Evolutionary conservation across 2,888 invertebrate species (phyloP).

Genomic region (Drosophila prostipennis): DNA sequence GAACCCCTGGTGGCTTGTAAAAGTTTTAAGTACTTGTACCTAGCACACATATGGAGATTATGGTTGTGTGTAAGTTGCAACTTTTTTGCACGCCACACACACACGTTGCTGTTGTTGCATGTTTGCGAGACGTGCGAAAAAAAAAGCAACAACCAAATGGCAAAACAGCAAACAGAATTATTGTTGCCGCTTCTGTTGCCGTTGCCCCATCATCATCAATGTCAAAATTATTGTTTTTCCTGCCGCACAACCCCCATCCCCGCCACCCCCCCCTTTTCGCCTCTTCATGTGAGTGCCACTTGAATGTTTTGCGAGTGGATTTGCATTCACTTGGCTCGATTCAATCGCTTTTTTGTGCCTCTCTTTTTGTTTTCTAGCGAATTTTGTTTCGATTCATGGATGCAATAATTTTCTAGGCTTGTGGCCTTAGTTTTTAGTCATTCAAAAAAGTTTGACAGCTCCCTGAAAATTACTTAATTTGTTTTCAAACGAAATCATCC

Average conservation of each 20-base stretch:
- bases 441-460: neutral
- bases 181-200: slow-evolving; percentile 44
- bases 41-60: slow-evolving; percentile 33
- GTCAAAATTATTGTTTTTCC: slow-evolving; percentile 76
- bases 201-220: slow-evolving; percentile 68
- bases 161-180: slow-evolving; percentile 38
- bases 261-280: neutral
- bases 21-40: slow-evolving; percentile 74
- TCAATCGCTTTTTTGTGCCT: slow-evolving; percentile 5
- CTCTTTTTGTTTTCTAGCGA: neutral
- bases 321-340: slow-evolving; percentile 43
- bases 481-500: no score
- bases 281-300: slow-evolving; percentile 43
- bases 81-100: slow-evolving; percentile 67
- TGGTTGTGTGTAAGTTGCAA: slow-evolving; percentile 63
- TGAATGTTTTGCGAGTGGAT: slow-evolving; percentile 48
- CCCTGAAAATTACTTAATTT: neutral
- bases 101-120: slow-evolving; percentile 34
- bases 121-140: slow-evolving; percentile 45
- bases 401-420: slow-evolving; percentile 1
- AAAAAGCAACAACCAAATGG: slow-evolving; percentile 34
- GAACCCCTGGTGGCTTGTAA: slow-evolving; percentile 61
- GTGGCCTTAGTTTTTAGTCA: slow-evolving; percentile 2
- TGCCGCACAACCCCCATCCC: slow-evolving; percentile 23
- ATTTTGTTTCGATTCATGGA: slow-evolving; percentile 9